Evolutionary conservation across 1,140 invertebrate species (phyloP), one percentile per base, ranked within the genome.

Genomic region (Nomia melanderi): DNA sequence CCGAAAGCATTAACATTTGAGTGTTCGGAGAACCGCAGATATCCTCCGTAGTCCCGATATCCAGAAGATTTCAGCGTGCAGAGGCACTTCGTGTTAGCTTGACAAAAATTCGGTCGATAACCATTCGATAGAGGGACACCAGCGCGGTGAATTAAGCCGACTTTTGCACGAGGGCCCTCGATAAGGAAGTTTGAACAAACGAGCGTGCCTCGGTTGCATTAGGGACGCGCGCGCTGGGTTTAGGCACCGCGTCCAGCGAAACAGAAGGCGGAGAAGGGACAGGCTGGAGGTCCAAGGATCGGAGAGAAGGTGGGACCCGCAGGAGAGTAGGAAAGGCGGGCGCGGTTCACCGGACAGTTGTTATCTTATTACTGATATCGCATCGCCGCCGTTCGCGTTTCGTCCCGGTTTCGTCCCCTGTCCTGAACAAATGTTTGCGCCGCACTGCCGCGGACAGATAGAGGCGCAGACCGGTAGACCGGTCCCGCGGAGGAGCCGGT

Each of bases 341-440:
- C 66, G 44, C 81, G 71, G 53, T 73, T 64, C 67, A 27, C 78
- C 78, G 79, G 83, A 84, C 83, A 84, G 64, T 84, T 82, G 84
- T 90, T 90, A 90, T 90, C 88, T 88, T 87, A 85, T 84, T 86
- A 86, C 84, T 81, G 87, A 89, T 89, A 90, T 87, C 86, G 82
- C 65, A 77, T 78, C 79, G 86, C 41, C 53, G 65, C 71, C 74
- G 57, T 69, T 77, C 69, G 80, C 81, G 73, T 76, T 69, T 78
- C 81, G 74, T 72, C 69, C 67, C 53, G 63, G n/a, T 83, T 79
- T 82, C 77, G 66, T 74, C 66, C 67, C 64, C 60, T 65, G 72
- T 86, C 82, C 86, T 87, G 87, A 88, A 86, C 88, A 89, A 90
- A 90, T 90, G 88, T 90, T 90, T 90, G 88, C 87, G 27, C 78